phyloP scores from a whole-genome alignment of 2,113 vertebrate genomes.

The Chionodraco myersi region DNA sequence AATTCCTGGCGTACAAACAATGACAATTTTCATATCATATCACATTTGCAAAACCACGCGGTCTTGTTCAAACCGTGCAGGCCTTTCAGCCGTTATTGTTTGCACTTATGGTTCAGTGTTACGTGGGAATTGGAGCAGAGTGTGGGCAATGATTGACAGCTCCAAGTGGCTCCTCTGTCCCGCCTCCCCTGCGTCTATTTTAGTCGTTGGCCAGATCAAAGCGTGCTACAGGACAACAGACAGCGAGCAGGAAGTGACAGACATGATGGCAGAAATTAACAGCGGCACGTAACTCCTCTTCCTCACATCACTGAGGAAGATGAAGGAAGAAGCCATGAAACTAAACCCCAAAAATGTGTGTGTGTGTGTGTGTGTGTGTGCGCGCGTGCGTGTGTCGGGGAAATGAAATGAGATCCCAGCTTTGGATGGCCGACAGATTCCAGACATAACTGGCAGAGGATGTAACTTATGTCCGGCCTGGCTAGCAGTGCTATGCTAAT shows the following conservation, averaged over 20 bases:
- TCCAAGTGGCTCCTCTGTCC: slow-evolving; percentile 65
- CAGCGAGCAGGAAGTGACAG: slow-evolving; percentile 22
- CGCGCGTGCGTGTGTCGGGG: neutral
- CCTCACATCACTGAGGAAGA: neutral
- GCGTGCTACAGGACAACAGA: slow-evolving; percentile 44
- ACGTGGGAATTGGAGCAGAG: slow-evolving; percentile 17
- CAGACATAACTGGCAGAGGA: too few species aligned
- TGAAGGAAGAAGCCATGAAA: neutral
- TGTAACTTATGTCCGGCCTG: neutral
- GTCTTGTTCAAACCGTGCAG: too few species aligned
- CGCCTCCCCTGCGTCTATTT: slow-evolving; percentile 64
- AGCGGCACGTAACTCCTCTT: neutral
- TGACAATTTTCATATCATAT: too few species aligned
- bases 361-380: neutral
- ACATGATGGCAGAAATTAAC: slow-evolving; percentile 1
- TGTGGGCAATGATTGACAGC: slow-evolving; percentile 65
- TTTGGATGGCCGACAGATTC: too few species aligned
- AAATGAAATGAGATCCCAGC: too few species aligned
- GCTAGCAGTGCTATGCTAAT: slow-evolving; percentile 4
- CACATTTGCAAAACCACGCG: too few species aligned
- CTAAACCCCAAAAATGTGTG: too few species aligned
- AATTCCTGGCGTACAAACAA: too few species aligned
- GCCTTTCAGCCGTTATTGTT: neutral
- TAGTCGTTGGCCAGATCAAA: slow-evolving; percentile 59
- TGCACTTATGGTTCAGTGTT: neutral